A percentile compares a stretch with the other conserved stretches of the same genome.
Conservation (phyloP, 2,888 invertebrate genomes). For the Alentia gelatinosa region DNA sequence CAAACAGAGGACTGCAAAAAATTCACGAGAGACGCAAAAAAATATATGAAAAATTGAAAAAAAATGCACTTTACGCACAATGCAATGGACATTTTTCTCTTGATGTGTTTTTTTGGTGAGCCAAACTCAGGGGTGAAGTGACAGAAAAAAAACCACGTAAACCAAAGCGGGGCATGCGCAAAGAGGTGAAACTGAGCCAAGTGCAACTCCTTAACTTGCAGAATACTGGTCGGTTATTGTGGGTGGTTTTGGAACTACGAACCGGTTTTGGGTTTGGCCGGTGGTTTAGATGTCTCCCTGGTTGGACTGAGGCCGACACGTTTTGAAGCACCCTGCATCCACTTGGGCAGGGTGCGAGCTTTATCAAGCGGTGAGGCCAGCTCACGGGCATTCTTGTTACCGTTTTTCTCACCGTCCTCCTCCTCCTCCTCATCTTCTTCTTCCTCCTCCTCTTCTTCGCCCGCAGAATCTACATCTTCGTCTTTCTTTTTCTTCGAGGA, state of each 20-base stretch:
- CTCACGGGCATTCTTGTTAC: not conserved
- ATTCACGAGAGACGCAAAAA: too few species aligned
- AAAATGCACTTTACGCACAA: too few species aligned
- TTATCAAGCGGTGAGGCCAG: conserved; percentile 59
- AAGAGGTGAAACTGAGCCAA: not conserved
- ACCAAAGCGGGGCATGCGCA: not conserved
- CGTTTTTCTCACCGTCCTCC: conserved; percentile 37
- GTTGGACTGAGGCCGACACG: conserved; percentile 36
- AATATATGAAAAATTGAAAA: too few species aligned
- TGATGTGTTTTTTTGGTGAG: too few species aligned
- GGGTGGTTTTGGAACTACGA: conserved; percentile 1
- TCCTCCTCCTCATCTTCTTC: not conserved
- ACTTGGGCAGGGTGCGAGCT: conserved; percentile 61
- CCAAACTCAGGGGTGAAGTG: too few species aligned
- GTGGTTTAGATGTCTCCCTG: conserved; percentile 9
- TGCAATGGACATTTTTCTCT: too few species aligned
- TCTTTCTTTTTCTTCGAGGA: not conserved
- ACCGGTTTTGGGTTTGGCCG: conserved; percentile 45
- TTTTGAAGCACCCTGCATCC: conserved; percentile 64
- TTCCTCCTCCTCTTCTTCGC: not conserved
- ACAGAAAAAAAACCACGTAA: too few species aligned
- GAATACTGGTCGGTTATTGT: not conserved
- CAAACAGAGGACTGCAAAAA: too few species aligned
- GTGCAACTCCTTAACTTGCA: conserved; percentile 17
- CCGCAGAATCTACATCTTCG: too few species aligned